A percentile compares a stretch with the other conserved stretches of the same genome.
Conservation (phyloP, 2,888 invertebrate genomes). For the Parthenolecanium corni region DNA sequence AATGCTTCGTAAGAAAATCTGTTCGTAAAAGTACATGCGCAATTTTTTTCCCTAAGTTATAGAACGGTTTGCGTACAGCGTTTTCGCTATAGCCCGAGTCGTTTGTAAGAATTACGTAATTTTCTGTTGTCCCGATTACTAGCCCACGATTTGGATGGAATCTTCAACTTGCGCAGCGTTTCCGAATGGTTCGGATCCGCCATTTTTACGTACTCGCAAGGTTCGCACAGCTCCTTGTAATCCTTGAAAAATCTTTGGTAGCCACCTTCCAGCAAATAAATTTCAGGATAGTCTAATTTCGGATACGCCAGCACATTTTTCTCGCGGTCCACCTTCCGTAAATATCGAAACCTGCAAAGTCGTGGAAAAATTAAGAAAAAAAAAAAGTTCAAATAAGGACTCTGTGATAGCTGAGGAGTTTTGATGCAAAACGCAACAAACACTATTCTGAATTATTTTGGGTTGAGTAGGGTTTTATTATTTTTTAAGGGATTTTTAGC, state of each 20-base stretch:
- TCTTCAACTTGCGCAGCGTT: constrained; percentile 59
- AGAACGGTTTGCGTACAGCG: too few species aligned
- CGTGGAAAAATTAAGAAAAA: constrained; percentile 26
- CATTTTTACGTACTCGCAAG: constrained; percentile 72
- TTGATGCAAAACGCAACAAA: too few species aligned
- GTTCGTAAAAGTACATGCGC: too few species aligned
- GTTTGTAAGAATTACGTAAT: constrained; percentile 7
- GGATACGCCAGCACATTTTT: constrained; percentile 74
- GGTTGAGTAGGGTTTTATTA: too few species aligned
- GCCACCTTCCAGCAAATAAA: constrained; percentile 84
- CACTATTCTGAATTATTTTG: too few species aligned
- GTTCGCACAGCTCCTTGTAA: constrained; percentile 56
- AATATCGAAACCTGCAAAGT: constrained; percentile 57
- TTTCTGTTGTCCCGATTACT: constrained; percentile 39
- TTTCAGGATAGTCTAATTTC: constrained; percentile 74
- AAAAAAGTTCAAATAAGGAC: too few species aligned
- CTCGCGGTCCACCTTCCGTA: constrained; percentile 72
- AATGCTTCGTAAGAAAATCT: too few species aligned
- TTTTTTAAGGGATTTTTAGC: too few species aligned
- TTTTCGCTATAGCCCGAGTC: constrained; percentile 4
- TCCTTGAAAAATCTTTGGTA: constrained; percentile 71
- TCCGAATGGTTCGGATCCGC: constrained; percentile 63
- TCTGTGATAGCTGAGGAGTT: too few species aligned
- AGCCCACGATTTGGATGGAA: constrained; percentile 64
- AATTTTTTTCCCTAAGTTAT: too few species aligned